phyloP scores from a whole-genome alignment of 2,113 vertebrate genomes.

The Albula glossodonta region DNA sequence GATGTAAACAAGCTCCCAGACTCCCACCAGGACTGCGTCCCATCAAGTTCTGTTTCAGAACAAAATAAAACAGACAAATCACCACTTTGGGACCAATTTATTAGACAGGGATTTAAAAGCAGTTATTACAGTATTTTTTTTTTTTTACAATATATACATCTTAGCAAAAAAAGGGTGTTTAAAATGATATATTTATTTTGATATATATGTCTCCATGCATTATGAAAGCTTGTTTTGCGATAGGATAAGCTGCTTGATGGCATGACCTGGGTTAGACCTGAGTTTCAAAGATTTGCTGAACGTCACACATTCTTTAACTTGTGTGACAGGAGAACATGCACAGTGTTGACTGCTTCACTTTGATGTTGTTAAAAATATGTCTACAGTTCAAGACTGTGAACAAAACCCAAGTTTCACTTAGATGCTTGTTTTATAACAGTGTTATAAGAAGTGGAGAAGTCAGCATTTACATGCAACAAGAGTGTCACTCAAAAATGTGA shows the following conservation, averaged over 20 bases:
- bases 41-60: neutral
- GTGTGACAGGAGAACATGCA: neutral
- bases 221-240: neutral
- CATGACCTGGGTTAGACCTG: neutral
- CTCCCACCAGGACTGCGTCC: too few species aligned
- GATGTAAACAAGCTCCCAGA: too few species aligned
- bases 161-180: slow-evolving; percentile 24
- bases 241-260: neutral
- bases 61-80: neutral
- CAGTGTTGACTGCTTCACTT: neutral
- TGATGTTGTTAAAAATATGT: neutral
- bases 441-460: neutral
- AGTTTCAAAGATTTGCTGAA: neutral
- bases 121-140: slow-evolving; percentile 6
- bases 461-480: neutral
- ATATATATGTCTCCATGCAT: slow-evolving; percentile 14
- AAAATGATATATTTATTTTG: neutral
- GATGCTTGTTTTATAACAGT: neutral
- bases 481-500: too few species aligned
- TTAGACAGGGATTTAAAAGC: slow-evolving; percentile 14
- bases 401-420: neutral
- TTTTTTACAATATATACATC: slow-evolving; percentile 40
- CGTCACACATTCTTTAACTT: neutral
- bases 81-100: neutral
- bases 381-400: neutral